Conservation (phyloP, 2,797 vertebrate genomes). For the Betta splendens region DNA sequence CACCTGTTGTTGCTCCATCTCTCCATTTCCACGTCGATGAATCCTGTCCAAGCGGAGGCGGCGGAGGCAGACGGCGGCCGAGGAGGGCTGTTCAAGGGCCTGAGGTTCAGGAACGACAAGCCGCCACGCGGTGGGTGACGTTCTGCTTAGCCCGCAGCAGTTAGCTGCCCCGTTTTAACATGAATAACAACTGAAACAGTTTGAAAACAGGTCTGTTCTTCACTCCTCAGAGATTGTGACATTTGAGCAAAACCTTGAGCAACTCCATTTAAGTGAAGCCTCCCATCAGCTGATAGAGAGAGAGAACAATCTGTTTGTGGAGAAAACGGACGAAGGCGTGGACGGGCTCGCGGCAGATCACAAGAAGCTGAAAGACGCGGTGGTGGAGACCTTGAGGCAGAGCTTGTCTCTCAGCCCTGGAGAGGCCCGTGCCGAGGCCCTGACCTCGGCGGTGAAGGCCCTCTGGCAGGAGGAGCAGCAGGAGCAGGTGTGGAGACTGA, state of each 20-base stretch:
- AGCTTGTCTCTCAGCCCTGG: constrained; percentile 67
- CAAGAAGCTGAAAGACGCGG: constrained; percentile 58
- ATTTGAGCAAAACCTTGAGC: constrained; percentile 69
- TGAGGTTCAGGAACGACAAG: no score
- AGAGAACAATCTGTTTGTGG: constrained; percentile 77
- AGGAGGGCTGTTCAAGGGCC: no score
- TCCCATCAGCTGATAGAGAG: constrained; percentile 75
- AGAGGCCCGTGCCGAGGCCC: constrained; percentile 35
- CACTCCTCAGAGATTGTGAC: constrained; percentile 36
- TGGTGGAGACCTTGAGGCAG: constrained; percentile 65
- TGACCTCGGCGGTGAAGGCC: constrained; percentile 82
- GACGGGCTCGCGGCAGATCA: constrained; percentile 65
- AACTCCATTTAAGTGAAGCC: constrained; percentile 65
- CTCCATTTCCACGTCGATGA: no score
- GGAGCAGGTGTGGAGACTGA: constrained; percentile 71
- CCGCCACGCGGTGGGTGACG: no score
- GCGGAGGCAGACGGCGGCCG: no score
- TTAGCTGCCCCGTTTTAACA: no score
- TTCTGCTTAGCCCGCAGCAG: no score
- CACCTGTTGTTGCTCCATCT: no score
- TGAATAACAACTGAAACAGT: no score
- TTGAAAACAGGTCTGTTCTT: background rate
- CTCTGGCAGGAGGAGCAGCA: constrained; percentile 83
- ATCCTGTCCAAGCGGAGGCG: no score
- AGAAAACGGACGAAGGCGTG: constrained; percentile 39